These are phyloP conservation scores for Actias luna DNA, from an alignment of 2,888 invertebrate genomes.

Conservation along the genomic window DNA sequence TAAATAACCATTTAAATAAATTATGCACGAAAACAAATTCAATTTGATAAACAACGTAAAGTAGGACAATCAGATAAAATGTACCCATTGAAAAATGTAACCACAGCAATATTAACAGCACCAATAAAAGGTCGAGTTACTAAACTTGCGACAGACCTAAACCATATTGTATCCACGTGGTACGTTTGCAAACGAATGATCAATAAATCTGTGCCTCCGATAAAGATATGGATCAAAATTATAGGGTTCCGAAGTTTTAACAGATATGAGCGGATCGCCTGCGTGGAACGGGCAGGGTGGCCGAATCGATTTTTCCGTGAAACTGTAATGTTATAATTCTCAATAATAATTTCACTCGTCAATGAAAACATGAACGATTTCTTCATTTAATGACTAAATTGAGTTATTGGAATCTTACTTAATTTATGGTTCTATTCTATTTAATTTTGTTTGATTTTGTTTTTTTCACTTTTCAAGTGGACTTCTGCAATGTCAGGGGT, in stretches of 20 bases:
- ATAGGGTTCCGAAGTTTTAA: constrained; percentile 80
- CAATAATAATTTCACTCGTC: constrained; percentile 68
- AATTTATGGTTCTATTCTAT: too few relatives aligned
- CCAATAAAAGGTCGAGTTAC: constrained; percentile 61
- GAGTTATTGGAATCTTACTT: constrained; percentile 62
- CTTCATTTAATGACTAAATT: constrained; percentile 64
- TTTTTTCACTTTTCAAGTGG: too few relatives aligned
- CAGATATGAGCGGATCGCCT: constrained; percentile 74
- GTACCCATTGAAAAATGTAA: constrained; percentile 77
- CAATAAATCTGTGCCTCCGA: constrained; percentile 78
- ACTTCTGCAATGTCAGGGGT: too few relatives aligned
- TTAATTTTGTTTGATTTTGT: too few relatives aligned
- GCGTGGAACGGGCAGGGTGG: constrained; percentile 68
- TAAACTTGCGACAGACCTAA: constrained; percentile 64
- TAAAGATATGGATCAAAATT: constrained; percentile 83
- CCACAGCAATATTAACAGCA: constrained; percentile 70
- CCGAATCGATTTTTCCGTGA: constrained; percentile 70
- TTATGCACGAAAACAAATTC: constrained; percentile 58
- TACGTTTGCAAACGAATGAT: constrained; percentile 76
- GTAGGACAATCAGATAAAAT: constrained; percentile 75
- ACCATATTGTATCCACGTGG: constrained; percentile 67
- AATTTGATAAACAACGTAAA: constrained; percentile 70
- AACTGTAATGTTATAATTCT: constrained; percentile 70
- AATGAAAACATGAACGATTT: constrained; percentile 70
- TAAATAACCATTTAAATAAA: constrained; percentile 38